These are phyloP conservation scores for Ifrita kowaldi DNA, from an alignment of 2,113 vertebrate genomes.

Conservation along the genomic window DNA sequence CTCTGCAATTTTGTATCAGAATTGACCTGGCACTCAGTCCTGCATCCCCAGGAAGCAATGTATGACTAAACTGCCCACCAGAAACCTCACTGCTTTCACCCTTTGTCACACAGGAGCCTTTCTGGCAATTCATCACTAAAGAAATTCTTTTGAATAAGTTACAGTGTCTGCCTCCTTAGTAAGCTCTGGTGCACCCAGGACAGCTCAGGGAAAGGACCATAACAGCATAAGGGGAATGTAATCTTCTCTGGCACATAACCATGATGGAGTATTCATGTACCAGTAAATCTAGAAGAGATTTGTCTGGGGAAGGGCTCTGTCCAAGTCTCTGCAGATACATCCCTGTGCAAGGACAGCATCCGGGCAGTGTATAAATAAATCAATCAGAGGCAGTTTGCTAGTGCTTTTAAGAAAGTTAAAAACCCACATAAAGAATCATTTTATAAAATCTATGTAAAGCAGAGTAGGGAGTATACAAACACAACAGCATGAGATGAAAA, in stretches of 20 bases:
- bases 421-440: not conserved
- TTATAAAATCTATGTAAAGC: not conserved
- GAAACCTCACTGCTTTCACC: not conserved
- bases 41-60: not conserved
- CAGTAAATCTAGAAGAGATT: not conserved
- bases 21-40: not conserved
- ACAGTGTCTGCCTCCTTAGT: not conserved
- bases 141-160: not conserved
- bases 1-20: not conserved
- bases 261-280: not conserved
- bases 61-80: not conserved
- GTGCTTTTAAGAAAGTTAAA: not conserved
- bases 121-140: not conserved
- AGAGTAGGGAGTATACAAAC: not conserved
- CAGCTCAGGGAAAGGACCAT: not conserved
- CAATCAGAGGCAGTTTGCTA: not conserved
- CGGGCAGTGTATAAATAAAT: not conserved
- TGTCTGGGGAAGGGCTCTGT: not conserved
- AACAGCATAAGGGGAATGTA: not conserved
- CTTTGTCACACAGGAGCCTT: not conserved
- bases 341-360: not conserved
- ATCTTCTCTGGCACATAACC: not conserved
- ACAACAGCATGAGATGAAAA: not conserved
- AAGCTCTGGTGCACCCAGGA: not conserved
- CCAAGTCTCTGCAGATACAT: not conserved